These are phyloP conservation scores for Sebastolobus altivelis DNA, from an alignment of 2,797 vertebrate species.

Conservation along the genomic window DNA sequence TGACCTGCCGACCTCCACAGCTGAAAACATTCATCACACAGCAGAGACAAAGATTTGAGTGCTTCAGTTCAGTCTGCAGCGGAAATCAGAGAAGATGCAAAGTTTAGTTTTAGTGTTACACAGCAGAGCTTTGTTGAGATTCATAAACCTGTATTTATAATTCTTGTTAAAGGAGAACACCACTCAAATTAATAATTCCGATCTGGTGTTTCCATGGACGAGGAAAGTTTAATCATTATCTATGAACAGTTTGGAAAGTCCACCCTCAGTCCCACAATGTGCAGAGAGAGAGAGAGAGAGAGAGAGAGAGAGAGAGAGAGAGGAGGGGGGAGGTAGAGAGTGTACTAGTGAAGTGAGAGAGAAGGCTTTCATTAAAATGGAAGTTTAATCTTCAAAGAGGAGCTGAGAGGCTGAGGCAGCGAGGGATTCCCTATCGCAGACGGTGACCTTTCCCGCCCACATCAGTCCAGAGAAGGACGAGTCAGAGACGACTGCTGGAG, in stretches of 20 bases:
- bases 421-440: constrained; percentile 39
- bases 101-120: not conserved
- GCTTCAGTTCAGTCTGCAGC: not conserved
- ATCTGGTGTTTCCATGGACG: too few relatives aligned
- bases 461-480: constrained; percentile 38
- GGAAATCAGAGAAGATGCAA: not conserved
- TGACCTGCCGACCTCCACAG: not conserved
- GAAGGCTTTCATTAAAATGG: constrained; percentile 48
- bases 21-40: not conserved
- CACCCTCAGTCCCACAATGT: not conserved
- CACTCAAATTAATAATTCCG: too few relatives aligned
- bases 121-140: not conserved
- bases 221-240: too few relatives aligned
- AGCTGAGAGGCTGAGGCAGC: constrained; percentile 38
- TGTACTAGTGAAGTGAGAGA: not conserved
- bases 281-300: not conserved
- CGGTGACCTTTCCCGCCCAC: constrained; percentile 40
- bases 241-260: not conserved
- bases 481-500: not conserved
- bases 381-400: constrained; percentile 60
- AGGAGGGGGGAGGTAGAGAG: not conserved
- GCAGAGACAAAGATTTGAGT: not conserved
- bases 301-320: too few relatives aligned
- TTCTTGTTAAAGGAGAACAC: too few relatives aligned
- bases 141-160: not conserved